These are phyloP conservation scores for Genyomyrus donnyi DNA, from an alignment of 2,113 vertebrate genomes.

Conservation along the genomic window DNA sequence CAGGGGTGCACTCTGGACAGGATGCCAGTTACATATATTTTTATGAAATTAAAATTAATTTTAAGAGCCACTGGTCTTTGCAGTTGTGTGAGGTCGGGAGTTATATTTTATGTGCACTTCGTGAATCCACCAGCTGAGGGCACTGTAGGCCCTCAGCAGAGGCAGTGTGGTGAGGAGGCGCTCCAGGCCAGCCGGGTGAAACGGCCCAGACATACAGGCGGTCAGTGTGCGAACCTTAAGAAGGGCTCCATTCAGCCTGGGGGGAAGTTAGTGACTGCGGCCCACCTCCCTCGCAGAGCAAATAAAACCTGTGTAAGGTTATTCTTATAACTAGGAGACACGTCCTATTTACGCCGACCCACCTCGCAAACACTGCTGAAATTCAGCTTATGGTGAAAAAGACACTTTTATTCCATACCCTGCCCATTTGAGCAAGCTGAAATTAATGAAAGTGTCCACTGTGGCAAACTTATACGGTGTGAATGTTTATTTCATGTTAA, in stretches of 20 bases:
- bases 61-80: neutral
- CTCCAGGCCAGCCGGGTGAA: constrained; percentile 33
- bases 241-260: constrained; percentile 42
- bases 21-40: neutral
- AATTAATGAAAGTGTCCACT: constrained; percentile 24
- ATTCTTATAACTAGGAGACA: constrained; percentile 42
- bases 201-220: constrained; percentile 27
- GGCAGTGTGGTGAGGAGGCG: neutral
- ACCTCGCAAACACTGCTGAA: constrained; percentile 37
- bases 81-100: neutral
- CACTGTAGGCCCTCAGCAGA: neutral
- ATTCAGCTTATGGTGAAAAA: constrained; percentile 30
- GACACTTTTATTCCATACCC: constrained; percentile 37
- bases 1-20: neutral
- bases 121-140: constrained; percentile 29
- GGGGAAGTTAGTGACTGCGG: constrained; percentile 24
- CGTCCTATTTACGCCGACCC: constrained; percentile 29
- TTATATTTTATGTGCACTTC: neutral
- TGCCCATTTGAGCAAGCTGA: constrained; percentile 30
- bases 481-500: constrained; percentile 44
- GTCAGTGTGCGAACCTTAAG: constrained; percentile 30
- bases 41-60: neutral
- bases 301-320: constrained; percentile 43
- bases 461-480: constrained; percentile 19
- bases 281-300: constrained; percentile 34